Evolutionary conservation across 2,888 invertebrate genomes (phyloP), one percentile per base, ranked within the genome.

Genomic region (Julus scanicus): DNA sequence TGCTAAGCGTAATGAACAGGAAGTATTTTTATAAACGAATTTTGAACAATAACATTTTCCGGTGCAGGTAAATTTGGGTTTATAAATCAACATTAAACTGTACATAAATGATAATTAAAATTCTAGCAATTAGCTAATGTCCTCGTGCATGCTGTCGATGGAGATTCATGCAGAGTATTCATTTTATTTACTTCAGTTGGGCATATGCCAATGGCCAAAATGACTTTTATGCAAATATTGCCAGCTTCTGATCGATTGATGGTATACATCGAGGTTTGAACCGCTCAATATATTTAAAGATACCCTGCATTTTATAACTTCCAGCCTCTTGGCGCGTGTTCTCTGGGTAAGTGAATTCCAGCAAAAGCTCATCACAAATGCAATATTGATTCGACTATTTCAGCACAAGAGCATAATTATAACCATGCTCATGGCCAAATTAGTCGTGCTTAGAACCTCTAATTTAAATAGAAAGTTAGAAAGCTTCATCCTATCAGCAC

Each of bases 361-460:
- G 80, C 37, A 80, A 37, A 80, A 80, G 80, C 29, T 71, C 20
- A 71, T 71, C 9, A 9, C 71, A 71, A 71, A 20, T 71, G 71
- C 71, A 29, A 4, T 37, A 80, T 80, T 80, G 80, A 80, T 80
- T 80, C n/a, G n/a, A 63, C 63, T 63, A 63, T 63, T 63, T 63
- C n/a, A 13, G 80, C 15, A 29, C 20, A 29, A 80, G 80, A 13
- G 37, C 80, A 37, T 80, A 37, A 80, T 13, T 80, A 80, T 80
- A 29, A 37, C 80, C 37, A 37, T 29, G 71, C 13, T 80, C 37
- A 37, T 29, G 13, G 37, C 80, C 29, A 80, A 80, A 80, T 80
- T 37, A 29, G 37, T 13, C 37, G 80, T 37, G 80, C 80, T 80
- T 37, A 80, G 63, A 80, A 29, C 80, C 71, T 4, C 9, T 17